A percentile compares a stretch with the other conserved stretches of the same genome.
Evolutionary conservation across 64 coral and sea anemone genomes (phyloP).

Genomic region (Stichodactyla helianthus): DNA sequence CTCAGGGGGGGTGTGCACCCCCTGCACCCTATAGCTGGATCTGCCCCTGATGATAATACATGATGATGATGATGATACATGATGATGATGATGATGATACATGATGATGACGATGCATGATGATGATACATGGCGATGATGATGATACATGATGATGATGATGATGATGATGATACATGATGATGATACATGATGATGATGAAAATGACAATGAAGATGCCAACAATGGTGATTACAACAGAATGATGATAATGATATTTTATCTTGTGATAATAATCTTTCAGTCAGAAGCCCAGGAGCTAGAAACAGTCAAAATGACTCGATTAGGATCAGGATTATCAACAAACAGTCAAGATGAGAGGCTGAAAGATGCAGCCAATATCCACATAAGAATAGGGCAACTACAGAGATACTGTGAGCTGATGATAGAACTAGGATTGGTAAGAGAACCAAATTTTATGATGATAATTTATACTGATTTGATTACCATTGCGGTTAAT

Average conservation of each 20-base stretch:
- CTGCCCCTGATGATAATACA: neutral
- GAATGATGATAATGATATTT: neutral
- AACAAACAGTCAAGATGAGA: conserved; percentile 60
- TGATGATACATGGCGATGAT: neutral
- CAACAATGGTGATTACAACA: neutral
- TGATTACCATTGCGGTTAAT: no score
- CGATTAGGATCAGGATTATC: conserved; percentile 50
- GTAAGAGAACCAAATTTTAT: conserved; percentile 2
- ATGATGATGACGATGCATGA: no score
- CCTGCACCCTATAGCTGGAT: no score
- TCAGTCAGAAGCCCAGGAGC: conserved; percentile 95
- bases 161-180: no score
- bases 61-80: neutral
- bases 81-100: no score
- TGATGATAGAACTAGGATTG: conserved; percentile 94
- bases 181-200: neutral
- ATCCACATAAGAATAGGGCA: conserved; percentile 91
- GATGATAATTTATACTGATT: no score
- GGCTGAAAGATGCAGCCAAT: conserved; percentile 64
- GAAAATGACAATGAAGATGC: neutral
- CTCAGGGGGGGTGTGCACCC: no score
- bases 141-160: neutral
- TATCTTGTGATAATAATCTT: neutral
- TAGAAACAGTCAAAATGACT: conserved; percentile 79
- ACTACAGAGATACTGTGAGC: conserved; percentile 89